Evolutionary conservation across 1,140 invertebrate genomes (phyloP), one percentile per base, ranked within the genome.

Genomic region (Bombus vancouverensis): DNA sequence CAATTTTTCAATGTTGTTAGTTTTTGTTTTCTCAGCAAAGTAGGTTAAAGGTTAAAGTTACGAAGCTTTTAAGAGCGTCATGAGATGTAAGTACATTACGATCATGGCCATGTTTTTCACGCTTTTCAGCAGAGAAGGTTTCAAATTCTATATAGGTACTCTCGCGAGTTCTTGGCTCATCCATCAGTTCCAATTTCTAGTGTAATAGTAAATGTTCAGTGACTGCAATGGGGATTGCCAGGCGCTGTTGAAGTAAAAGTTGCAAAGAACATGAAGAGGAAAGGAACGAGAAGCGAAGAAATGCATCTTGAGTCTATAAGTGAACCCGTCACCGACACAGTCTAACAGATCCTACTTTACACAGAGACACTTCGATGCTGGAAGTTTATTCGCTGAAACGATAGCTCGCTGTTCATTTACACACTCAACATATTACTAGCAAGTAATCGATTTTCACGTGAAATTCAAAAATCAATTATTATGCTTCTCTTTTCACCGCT

Each of bases 131-230:
- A 39, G 25, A 2, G 2, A 22, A 13, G 10, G 22, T 42, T 13
- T 71, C 39, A 42, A 39, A 71, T 71, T 70, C 25, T 25, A 39
- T 37, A 39, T 34, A 71, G 47, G 47, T 53, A 53, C 28, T 15
- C 37, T 28, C 4, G 25, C 70, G 28, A 71, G 39, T 71, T 71
- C 39, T 13, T 39, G 25, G 37, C 28, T 71, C 70, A 71, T 37
- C 70, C 70, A 42, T 71, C 70, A 71, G 22, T 42, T 71, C 37
- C 70, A 71, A 71, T 71, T 44, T 42, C 70, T 28, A 42, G 25
- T 13, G 37, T 44, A 71, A 71, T 25, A 70, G 70, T 18, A 39
- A 71, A 71, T n/a, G 37, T 71, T 42, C 39, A 4, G 70, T 15
- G 70, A 42, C 37, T 42, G 37, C 1, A 70, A 28, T 25, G 37